Conservation (phyloP, 2,797 vertebrate genomes). For the Enteromius anoplus region DNA sequence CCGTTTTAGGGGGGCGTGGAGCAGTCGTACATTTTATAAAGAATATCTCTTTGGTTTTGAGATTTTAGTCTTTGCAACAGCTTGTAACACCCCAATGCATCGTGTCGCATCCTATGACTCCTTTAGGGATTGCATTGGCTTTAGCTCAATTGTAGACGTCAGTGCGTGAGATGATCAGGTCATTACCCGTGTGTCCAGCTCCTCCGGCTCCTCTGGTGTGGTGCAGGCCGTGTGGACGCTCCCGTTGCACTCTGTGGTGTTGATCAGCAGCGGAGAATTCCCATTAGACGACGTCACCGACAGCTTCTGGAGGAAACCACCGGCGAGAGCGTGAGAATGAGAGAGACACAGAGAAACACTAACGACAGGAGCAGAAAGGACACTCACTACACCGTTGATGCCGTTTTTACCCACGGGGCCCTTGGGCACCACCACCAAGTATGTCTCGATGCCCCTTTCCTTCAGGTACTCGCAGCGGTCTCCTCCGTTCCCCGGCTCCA, state of each 20-base stretch:
- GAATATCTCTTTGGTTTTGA: too few species aligned
- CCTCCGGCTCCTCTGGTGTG: slow-evolving; percentile 84
- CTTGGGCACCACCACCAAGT: slow-evolving; percentile 85
- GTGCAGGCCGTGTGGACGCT: slow-evolving; percentile 80
- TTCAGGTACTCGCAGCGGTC: slow-evolving; percentile 90
- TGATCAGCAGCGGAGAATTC: slow-evolving; percentile 79
- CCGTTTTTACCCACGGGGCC: slow-evolving; percentile 81
- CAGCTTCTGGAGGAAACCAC: slow-evolving; percentile 72
- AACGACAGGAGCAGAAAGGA: not conserved
- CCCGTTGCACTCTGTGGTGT: slow-evolving; percentile 86
- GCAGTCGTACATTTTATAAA: too few species aligned
- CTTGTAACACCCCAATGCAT: too few species aligned
- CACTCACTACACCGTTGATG: slow-evolving; percentile 87
- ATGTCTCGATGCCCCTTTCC: slow-evolving; percentile 88
- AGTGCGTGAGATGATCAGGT: not conserved
- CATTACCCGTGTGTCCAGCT: slow-evolving; percentile 82
- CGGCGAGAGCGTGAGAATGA: not conserved
- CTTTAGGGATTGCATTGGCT: not conserved
- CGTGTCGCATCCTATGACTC: too few species aligned
- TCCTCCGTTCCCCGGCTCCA: slow-evolving; percentile 88
- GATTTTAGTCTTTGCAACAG: too few species aligned
- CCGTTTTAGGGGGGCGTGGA: too few species aligned
- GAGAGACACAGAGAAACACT: slow-evolving; percentile 13
- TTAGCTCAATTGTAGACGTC: not conserved
- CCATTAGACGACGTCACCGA: slow-evolving; percentile 81